Evolutionary conservation across 2,113 vertebrate species (phyloP).

Genomic region (Albula glossodonta): DNA sequence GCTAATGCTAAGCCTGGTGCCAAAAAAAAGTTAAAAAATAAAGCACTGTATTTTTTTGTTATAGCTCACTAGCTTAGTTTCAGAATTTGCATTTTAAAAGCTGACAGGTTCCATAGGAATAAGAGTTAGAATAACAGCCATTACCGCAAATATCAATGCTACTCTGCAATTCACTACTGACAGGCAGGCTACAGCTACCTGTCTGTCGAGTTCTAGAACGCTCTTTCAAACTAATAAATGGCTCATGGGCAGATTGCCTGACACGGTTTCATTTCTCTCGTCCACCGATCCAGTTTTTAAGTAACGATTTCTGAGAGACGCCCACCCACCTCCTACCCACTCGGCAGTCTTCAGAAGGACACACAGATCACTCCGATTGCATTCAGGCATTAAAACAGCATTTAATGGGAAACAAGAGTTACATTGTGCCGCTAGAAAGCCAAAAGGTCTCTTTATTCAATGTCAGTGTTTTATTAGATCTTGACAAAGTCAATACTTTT

Average conservation of each 20-base stretch:
- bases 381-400: not conserved
- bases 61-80: not conserved
- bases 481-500: slow-evolving; percentile 16
- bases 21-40: not conserved
- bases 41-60: not conserved
- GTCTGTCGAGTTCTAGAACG: not conserved
- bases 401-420: not conserved
- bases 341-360: not conserved
- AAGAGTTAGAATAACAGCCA: not conserved
- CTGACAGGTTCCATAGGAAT: not conserved
- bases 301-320: slow-evolving; percentile 25
- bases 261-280: slow-evolving; percentile 44
- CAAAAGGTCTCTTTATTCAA: not conserved
- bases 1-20: too few relatives aligned
- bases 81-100: not conserved
- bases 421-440: not conserved
- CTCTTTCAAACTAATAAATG: slow-evolving; percentile 44
- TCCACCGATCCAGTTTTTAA: slow-evolving; percentile 22
- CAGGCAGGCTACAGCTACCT: not conserved
- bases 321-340: slow-evolving; percentile 1
- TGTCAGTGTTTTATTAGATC: slow-evolving; percentile 14
- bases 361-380: not conserved
- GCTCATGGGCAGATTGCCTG: slow-evolving; percentile 42
- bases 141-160: not conserved
- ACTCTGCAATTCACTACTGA: not conserved